Evolutionary conservation across 2,113 vertebrate species (phyloP).

Genomic region (Xiphophorus couchianus): DNA sequence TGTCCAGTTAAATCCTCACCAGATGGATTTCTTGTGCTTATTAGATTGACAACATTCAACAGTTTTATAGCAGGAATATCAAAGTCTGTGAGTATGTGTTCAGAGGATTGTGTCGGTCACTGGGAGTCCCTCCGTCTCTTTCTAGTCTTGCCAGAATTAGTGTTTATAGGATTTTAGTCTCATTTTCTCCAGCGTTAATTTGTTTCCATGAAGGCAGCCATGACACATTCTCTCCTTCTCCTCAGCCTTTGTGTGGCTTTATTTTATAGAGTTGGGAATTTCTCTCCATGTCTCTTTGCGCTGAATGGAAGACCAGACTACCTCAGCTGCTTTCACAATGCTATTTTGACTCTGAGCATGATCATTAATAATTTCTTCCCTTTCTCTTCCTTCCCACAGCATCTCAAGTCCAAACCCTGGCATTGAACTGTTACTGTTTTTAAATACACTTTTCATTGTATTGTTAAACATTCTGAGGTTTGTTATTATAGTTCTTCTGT

Average conservation of each 20-base stretch:
- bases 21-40: slow-evolving; percentile 40
- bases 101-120: slow-evolving; percentile 59
- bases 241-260: slow-evolving; percentile 60
- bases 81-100: slow-evolving; percentile 60
- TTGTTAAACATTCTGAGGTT: slow-evolving; percentile 45
- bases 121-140: slow-evolving; percentile 61
- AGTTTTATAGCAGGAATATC: slow-evolving; percentile 58
- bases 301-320: slow-evolving; percentile 29
- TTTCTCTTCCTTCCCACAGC: slow-evolving; percentile 6
- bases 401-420: slow-evolving; percentile 24
- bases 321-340: slow-evolving; percentile 25
- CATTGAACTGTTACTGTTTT: slow-evolving; percentile 46
- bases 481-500: slow-evolving; percentile 48
- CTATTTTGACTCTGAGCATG: slow-evolving; percentile 45
- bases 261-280: slow-evolving; percentile 50
- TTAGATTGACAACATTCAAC: slow-evolving; percentile 55
- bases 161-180: slow-evolving; percentile 77
- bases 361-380: slow-evolving; percentile 26
- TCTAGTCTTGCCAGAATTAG: slow-evolving; percentile 67
- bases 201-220: slow-evolving; percentile 75
- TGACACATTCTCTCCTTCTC: slow-evolving; percentile 76
- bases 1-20: slow-evolving; percentile 30
- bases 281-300: slow-evolving; percentile 24
- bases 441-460: slow-evolving; percentile 37
- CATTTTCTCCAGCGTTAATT: slow-evolving; percentile 78